Conservation (phyloP, 2,113 vertebrate species). For the Dunckerocampus dactyliophorus region DNA sequence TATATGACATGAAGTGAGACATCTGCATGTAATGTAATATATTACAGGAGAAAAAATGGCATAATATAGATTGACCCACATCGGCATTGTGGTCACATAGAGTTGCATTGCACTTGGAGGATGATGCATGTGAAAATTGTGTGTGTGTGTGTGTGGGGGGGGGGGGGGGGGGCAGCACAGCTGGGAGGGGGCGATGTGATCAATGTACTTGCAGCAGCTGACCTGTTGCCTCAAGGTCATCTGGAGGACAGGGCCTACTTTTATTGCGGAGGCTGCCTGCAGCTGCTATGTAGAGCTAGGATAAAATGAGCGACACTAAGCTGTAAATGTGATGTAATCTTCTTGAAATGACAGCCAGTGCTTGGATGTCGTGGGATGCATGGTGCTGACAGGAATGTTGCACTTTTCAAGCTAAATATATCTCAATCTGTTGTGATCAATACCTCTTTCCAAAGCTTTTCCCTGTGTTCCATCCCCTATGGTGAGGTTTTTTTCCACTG, state of each 20-base stretch:
- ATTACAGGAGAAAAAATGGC: not conserved
- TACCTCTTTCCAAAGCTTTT: constrained; percentile 39
- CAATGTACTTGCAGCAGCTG: constrained; percentile 18
- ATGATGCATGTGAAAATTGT: constrained; percentile 5
- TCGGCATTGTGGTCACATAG: not conserved
- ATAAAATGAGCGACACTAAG: not conserved
- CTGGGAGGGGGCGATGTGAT: not conserved
- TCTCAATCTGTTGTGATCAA: constrained; percentile 19
- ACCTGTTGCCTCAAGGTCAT: constrained; percentile 39
- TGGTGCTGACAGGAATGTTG: not conserved
- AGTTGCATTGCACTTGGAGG: not conserved
- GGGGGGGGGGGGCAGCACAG: too few species aligned
- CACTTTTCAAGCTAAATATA: not conserved
- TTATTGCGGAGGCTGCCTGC: constrained; percentile 7
- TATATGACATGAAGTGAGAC: not conserved
- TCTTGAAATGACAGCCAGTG: constrained; percentile 30
- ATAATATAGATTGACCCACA: not conserved
- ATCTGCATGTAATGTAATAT: not conserved
- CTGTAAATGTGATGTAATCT: constrained; percentile 14
- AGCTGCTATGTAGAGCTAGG: constrained; percentile 17
- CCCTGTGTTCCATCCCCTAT: not conserved
- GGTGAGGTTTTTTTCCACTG: constrained; percentile 32
- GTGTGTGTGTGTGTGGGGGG: too few species aligned
- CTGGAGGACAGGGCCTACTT: constrained; percentile 32
- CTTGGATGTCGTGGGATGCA: not conserved